Evolutionary conservation across 2,113 vertebrate genomes (phyloP), one percentile per base, ranked within the genome.

Genomic region (Zosterops japonicus): DNA sequence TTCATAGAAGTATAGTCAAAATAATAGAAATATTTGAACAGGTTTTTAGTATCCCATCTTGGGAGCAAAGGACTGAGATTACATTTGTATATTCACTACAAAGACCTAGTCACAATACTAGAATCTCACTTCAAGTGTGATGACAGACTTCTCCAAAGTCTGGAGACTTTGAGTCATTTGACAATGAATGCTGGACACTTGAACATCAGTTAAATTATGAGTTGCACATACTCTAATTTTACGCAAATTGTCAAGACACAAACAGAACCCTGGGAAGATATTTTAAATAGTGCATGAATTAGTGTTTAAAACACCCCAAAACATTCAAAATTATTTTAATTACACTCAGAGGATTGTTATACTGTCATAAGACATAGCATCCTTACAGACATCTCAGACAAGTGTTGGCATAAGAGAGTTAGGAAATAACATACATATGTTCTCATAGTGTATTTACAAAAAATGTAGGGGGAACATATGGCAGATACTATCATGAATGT

Each of bases 361-460:
- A 70, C 44, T 91, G 84, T 76, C 87, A 91, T 24, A 76, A 83
- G 85, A 87, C 24, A 71, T 29, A 72, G 27, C 75, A 93, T 94
- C 39, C 44, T 83, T 94, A 53, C 39, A 92, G 72, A 90, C 42
- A 80, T 88, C 74, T 95, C 67, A 96, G 91, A 95, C 46, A 95
- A 95, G 84, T 56, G 67, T 85, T 95, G 91, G 84, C 95, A 77
- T 83, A 57, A 82, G 60, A 93, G n/a, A 63, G 19, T 41, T 72
- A 65, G 42, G 55, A 77, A 96, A 88, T 86, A 94, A 77, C 50
- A 88, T 53, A 42, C 86, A 79, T 95, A 93, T 88, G 87, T 80
- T 96, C 79, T 83, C 55, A 77, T 63, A 79, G 49, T 13, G 49
- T 91, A 91, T 95, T 95, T 94, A 75, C 53, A 63, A 90, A 97